These are phyloP conservation scores for Pentalonia nigronervosa DNA, from an alignment of 1,140 invertebrate species.

Conservation along the genomic window DNA sequence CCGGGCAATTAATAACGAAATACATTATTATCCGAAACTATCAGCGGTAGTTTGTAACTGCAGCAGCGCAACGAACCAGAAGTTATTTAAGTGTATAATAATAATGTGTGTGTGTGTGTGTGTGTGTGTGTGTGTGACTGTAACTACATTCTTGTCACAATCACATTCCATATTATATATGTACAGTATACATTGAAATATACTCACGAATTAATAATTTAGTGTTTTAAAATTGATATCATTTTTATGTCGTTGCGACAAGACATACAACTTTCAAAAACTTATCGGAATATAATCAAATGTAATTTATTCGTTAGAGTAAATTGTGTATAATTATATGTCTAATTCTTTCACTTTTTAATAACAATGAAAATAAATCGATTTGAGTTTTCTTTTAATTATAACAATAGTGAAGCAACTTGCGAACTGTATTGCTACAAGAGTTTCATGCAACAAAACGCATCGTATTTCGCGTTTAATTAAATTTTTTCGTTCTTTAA, in stretches of 20 bases:
- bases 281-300: neutral
- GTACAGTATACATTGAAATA: neutral
- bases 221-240: conserved; percentile 1
- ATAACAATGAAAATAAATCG: conserved; percentile 22
- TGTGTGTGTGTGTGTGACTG: neutral
- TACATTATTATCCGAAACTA: conserved; percentile 2
- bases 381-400: neutral
- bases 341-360: conserved; percentile 39
- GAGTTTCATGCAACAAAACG: conserved; percentile 27
- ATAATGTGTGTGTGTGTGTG: neutral
- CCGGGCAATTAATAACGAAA: conserved; percentile 23
- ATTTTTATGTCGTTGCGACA: neutral
- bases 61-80: neutral
- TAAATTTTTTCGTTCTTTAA: conserved; percentile 1
- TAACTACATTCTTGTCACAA: neutral
- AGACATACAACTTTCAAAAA: neutral
- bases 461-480: neutral
- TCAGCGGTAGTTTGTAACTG: neutral
- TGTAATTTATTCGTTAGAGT: neutral
- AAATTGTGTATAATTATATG: conserved; percentile 3
- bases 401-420: neutral
- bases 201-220: neutral
- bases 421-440: neutral
- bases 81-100: neutral
- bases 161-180: neutral